Percentiles rank a stretch among this genome's conserved stretches.
phyloP scores from a whole-genome alignment of 2,888 invertebrate species.

The Hirtodrosophila cameraria region DNA sequence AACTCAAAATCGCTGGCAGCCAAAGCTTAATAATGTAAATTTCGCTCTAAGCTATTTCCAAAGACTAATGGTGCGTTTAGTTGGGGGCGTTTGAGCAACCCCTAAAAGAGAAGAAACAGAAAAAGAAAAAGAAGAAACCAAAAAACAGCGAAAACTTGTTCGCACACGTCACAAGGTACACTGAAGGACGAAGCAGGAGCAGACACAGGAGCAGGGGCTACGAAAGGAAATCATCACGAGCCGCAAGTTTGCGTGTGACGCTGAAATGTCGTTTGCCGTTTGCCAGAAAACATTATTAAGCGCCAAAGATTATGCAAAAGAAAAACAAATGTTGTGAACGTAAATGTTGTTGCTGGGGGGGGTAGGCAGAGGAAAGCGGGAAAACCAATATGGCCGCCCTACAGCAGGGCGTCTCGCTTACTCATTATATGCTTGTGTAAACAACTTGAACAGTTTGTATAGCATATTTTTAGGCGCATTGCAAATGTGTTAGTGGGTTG shows the following conservation, averaged over 20 bases:
- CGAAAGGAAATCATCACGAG: constrained; percentile 56
- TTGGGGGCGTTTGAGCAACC: constrained; percentile 44
- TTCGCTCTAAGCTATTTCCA: constrained; percentile 79
- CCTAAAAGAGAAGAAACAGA: constrained; percentile 41
- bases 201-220: neutral
- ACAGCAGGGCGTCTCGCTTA: constrained; percentile 26
- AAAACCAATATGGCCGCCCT: constrained; percentile 68
- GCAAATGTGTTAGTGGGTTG: neutral
- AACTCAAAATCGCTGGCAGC: constrained; percentile 28
- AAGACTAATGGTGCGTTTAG: constrained; percentile 81
- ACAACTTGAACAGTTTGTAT: constrained; percentile 54
- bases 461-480: constrained; percentile 52
- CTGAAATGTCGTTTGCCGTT: constrained; percentile 39
- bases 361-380: neutral
- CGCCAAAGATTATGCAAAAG: constrained; percentile 68
- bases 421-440: constrained; percentile 64
- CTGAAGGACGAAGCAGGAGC: constrained; percentile 7
- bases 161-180: constrained; percentile 55
- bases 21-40: constrained; percentile 80
- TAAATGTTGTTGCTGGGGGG: no score
- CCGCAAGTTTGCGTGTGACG: constrained; percentile 72
- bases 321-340: constrained; percentile 61
- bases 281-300: constrained; percentile 66
- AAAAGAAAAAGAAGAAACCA: constrained; percentile 6
- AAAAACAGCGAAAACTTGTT: constrained; percentile 44